phyloP scores from a whole-genome alignment of 2,888 invertebrate species.

The Nycteola revayana region DNA sequence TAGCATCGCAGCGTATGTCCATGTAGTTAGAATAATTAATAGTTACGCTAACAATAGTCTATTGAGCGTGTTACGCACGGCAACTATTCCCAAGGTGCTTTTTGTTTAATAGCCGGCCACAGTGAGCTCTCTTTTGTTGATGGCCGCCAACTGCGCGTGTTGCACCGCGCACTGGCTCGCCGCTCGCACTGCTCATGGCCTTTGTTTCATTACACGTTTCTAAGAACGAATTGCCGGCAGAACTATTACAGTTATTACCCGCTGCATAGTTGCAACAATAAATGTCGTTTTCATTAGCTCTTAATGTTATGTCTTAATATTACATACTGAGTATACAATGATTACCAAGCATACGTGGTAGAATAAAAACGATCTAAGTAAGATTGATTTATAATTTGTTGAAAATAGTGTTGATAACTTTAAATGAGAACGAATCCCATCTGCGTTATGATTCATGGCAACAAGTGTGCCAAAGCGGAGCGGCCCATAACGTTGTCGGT shows the following conservation, averaged over 20 bases:
- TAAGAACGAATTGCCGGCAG: constrained; percentile 46
- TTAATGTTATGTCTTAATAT: no score
- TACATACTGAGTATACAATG: no score
- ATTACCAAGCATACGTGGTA: no score
- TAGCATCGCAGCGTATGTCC: no score
- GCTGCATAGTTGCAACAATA: no score
- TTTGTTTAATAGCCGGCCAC: constrained; percentile 47
- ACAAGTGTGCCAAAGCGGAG: no score
- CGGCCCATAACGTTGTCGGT: background rate
- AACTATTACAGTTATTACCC: constrained; percentile 45
- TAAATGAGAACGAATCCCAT: no score
- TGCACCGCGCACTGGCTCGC: constrained; percentile 1
- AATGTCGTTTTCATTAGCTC: no score
- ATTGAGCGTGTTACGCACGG: constrained; percentile 28
- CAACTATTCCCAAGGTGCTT: constrained; percentile 46
- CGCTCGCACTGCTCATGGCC: constrained; percentile 26
- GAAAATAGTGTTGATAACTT: no score
- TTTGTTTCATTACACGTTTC: constrained; percentile 50
- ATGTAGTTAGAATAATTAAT: background rate
- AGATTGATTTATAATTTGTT: no score
- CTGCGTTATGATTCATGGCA: no score
- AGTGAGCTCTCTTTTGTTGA: constrained; percentile 41
- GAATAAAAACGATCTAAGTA: no score
- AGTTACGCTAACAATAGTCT: constrained; percentile 7
- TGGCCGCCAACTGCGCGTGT: constrained; percentile 39